Conservation (phyloP, 2,888 invertebrate species). For the Nipponacmea schrenckii region DNA sequence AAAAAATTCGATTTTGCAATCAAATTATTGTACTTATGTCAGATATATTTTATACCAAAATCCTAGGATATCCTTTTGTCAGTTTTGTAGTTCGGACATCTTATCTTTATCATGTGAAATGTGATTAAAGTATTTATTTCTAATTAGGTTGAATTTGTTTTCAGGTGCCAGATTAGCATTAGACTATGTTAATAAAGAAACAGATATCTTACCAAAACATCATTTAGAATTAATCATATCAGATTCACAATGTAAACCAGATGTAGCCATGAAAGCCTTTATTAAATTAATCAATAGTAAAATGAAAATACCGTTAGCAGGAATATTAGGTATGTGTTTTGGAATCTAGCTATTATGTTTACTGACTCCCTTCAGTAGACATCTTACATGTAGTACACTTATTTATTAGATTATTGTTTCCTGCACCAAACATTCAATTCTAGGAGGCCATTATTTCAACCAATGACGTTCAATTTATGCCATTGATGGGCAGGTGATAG, state of each 20-base stretch:
- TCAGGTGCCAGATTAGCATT: slow-evolving; percentile 76
- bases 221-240: slow-evolving; percentile 72
- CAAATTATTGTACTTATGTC: too few relatives aligned
- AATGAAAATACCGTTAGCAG: slow-evolving; percentile 73
- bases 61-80: too few relatives aligned
- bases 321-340: slow-evolving; percentile 74
- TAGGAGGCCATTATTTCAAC: background rate
- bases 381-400: background rate
- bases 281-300: slow-evolving; percentile 75
- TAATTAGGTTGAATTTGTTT: too few relatives aligned
- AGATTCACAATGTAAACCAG: slow-evolving; percentile 79
- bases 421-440: background rate
- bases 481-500: too few relatives aligned
- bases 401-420: background rate
- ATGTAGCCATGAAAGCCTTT: slow-evolving; percentile 80
- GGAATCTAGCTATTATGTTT: too few relatives aligned
- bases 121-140: too few relatives aligned
- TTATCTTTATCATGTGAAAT: too few relatives aligned
- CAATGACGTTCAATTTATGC: too few relatives aligned
- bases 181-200: slow-evolving; percentile 74
- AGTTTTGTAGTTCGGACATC: too few relatives aligned
- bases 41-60: too few relatives aligned
- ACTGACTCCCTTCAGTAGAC: too few relatives aligned
- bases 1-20: too few relatives aligned
- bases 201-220: slow-evolving; percentile 74